These are phyloP conservation scores for Acleris literana DNA, from an alignment of 2,888 invertebrate species.

Conservation along the genomic window DNA sequence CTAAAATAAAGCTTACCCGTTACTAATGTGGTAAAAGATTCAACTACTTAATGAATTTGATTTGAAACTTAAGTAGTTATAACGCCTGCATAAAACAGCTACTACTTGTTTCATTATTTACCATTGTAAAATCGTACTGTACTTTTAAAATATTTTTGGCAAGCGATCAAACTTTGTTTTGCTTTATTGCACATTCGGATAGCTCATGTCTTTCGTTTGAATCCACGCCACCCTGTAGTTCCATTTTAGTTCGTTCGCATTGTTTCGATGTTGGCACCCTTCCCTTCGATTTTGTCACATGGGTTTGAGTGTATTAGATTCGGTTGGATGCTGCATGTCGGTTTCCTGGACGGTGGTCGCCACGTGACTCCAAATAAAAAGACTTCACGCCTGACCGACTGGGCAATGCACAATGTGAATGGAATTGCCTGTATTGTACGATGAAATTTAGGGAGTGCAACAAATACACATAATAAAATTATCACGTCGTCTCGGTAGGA, in stretches of 20 bases:
- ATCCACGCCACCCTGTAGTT: conserved; percentile 46
- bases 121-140: too few relatives aligned
- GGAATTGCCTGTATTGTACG: conserved; percentile 78
- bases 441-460: conserved; percentile 59
- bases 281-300: conserved; percentile 59
- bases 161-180: not conserved
- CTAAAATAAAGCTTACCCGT: too few relatives aligned
- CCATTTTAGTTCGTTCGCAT: conserved; percentile 54
- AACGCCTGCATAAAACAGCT: too few relatives aligned
- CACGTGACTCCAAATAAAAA: conserved; percentile 81
- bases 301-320: conserved; percentile 80
- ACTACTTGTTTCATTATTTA: too few relatives aligned
- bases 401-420: conserved; percentile 73
- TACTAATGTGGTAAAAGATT: too few relatives aligned
- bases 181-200: not conserved
- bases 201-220: conserved; percentile 8
- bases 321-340: conserved; percentile 73
- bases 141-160: not conserved
- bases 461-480: conserved; percentile 21
- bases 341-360: conserved; percentile 77
- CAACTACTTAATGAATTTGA: too few relatives aligned
- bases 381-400: conserved; percentile 79
- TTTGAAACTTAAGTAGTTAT: too few relatives aligned
- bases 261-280: conserved; percentile 46
- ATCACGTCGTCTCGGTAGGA: too few relatives aligned